These are phyloP conservation scores for Polypterus senegalus DNA, from an alignment of 2,113 vertebrate species.

Conservation along the genomic window DNA sequence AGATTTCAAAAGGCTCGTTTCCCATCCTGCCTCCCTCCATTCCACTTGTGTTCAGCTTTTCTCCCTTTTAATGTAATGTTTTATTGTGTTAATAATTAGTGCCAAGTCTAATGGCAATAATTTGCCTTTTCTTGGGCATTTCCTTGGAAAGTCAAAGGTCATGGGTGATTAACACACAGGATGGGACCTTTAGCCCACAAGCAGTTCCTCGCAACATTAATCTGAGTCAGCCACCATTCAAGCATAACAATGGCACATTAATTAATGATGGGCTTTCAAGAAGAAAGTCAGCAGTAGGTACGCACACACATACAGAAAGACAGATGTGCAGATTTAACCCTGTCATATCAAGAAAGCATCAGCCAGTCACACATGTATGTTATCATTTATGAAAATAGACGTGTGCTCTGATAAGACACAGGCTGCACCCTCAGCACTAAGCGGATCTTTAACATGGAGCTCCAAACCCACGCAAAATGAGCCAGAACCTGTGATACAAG, in stretches of 20 bases:
- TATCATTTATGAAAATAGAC: conserved; percentile 26
- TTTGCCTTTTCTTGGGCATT: conserved; percentile 47
- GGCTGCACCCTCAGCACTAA: not conserved
- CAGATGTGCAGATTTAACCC: conserved; percentile 26
- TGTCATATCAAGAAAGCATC: conserved; percentile 21
- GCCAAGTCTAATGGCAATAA: conserved; percentile 48
- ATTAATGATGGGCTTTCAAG: conserved; percentile 47
- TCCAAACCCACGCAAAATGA: not conserved
- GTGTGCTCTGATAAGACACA: conserved; percentile 12
- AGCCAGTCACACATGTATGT: conserved; percentile 23
- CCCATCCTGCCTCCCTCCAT: conserved; percentile 6
- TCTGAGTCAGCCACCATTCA: conserved; percentile 40
- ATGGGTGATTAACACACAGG: conserved; percentile 54
- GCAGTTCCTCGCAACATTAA: conserved; percentile 45
- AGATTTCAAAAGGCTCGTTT: conserved; percentile 1
- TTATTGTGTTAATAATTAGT: conserved; percentile 33
- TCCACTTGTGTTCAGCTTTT: conserved; percentile 13
- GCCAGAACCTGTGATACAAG: too few relatives aligned
- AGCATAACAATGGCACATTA: conserved; percentile 43
- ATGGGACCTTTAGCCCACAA: conserved; percentile 52
- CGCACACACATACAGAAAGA: conserved; percentile 4
- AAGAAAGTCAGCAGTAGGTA: conserved; percentile 17
- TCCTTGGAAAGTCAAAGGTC: conserved; percentile 49
- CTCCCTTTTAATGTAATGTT: conserved; percentile 14
- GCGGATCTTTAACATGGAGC: not conserved